Percentiles rank a stretch among this genome's conserved stretches.
Conservation (phyloP, 2,113 vertebrate species). For the Oreotrochilus melanogaster region DNA sequence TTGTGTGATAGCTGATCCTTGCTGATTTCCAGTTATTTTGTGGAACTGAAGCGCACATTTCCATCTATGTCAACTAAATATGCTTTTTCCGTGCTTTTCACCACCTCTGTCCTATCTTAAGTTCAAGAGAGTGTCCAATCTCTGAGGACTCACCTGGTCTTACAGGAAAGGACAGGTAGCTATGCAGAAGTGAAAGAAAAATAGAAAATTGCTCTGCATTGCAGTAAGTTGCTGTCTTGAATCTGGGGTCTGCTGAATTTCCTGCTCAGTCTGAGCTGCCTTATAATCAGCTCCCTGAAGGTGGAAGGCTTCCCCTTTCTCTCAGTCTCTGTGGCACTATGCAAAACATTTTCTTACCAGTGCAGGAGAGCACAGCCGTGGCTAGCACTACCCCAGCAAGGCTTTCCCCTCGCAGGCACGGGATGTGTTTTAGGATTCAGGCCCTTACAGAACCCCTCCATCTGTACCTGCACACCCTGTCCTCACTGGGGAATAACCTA, state of each 20-base stretch:
- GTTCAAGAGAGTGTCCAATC: not conserved
- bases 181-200: not conserved
- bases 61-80: not conserved
- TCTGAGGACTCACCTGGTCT: not conserved
- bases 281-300: not conserved
- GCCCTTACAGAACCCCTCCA: not conserved
- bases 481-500: not conserved
- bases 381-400: not conserved
- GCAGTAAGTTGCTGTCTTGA: not conserved
- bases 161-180: not conserved
- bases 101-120: not conserved
- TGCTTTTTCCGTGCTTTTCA: not conserved
- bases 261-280: not conserved
- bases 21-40: not conserved
- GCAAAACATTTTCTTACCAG: not conserved
- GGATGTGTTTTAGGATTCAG: not conserved
- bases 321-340: rapidly evolving
- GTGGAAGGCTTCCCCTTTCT: not conserved
- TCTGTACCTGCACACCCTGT: not conserved
- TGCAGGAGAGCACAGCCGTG: not conserved
- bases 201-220: not conserved
- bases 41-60: not conserved
- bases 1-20: not conserved
- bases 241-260: not conserved
- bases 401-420: not conserved